Conservation (phyloP, 2,113 vertebrate species). For the Empidonax traillii region DNA sequence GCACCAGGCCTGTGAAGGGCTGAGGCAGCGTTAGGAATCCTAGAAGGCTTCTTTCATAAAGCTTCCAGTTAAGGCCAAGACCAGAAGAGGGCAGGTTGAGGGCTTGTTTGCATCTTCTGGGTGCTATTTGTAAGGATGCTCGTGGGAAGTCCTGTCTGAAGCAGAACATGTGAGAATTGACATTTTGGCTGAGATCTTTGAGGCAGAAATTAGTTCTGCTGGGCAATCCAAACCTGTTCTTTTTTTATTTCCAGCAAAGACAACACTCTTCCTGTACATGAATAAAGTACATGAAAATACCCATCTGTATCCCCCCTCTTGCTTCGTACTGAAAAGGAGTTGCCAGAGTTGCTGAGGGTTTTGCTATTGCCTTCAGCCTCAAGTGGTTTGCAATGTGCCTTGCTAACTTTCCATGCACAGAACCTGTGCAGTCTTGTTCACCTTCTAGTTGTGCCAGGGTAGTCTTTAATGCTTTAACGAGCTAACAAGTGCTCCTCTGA, state of each 20-base stretch:
- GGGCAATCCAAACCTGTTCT: not conserved
- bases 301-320: not conserved
- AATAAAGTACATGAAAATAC: not conserved
- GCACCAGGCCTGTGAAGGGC: not conserved
- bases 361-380: not conserved
- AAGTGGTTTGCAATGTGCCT: not conserved
- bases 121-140: not conserved
- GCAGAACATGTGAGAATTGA: not conserved
- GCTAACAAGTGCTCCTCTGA: slow-evolving; percentile 8
- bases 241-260: not conserved
- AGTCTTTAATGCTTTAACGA: slow-evolving; percentile 34
- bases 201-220: not conserved
- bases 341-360: not conserved
- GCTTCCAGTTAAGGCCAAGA: not conserved
- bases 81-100: not conserved
- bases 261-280: rapidly evolving
- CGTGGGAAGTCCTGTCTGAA: not conserved
- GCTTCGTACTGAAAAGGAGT: not conserved
- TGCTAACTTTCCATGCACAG: not conserved
- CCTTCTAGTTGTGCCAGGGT: not conserved
- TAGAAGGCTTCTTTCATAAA: not conserved
- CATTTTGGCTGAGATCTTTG: not conserved
- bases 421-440: not conserved
- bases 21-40: rapidly evolving
- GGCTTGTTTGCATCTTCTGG: not conserved